Evolutionary conservation across 2,797 vertebrate species (phyloP), one percentile per base, ranked within the genome.

Genomic region (Acanthurus leucopareius): DNA sequence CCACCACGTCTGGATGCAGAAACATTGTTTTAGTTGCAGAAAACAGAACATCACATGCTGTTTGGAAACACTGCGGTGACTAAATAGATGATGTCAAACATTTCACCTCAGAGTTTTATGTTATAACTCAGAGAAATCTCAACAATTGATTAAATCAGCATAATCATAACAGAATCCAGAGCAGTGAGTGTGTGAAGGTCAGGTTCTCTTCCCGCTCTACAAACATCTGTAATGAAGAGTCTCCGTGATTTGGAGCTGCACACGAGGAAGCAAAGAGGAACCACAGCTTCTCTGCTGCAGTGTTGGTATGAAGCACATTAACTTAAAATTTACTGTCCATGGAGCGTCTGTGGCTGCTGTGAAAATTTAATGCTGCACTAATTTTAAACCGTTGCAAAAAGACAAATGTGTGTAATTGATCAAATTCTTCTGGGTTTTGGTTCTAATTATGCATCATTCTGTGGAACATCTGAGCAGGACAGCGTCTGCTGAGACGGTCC

Each of bases 61-160:
- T 77, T 65, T 77, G 77, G 77, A 83, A 79, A 84, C 20, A 44
- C 15, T 45, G 42, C 0, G 8, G 22, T 13, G 69, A 62, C 82
- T 69, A 80, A 87, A 76, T 79, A 82, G n/a, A 84, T 56, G 40
- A 83, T 70, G 79, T 80, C 81, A 83, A 86, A 84, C 85, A 77
- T 67, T 75, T 77, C 38, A 61, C 45, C 53, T 82, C 59, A 16
- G 17, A 51, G n/a, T 32, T 71, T 77, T 47, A 44, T 56, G 47
- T 56, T 77, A 58, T 13, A 67, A 14, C 70, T 82, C 79, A 58
- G 60, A 25, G 14, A 25, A 63, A 77, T 71, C 63, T 28, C 71
- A 51, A 68, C 68, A 28, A 68, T 19, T 69, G 60, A 76, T 61
- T 74, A 47, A 72, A 84, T 85, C 75, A 81, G 61, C 61, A 66